Evolutionary conservation across 2,888 invertebrate genomes (phyloP).

Genomic region (Lasioglossum villosulum): DNA sequence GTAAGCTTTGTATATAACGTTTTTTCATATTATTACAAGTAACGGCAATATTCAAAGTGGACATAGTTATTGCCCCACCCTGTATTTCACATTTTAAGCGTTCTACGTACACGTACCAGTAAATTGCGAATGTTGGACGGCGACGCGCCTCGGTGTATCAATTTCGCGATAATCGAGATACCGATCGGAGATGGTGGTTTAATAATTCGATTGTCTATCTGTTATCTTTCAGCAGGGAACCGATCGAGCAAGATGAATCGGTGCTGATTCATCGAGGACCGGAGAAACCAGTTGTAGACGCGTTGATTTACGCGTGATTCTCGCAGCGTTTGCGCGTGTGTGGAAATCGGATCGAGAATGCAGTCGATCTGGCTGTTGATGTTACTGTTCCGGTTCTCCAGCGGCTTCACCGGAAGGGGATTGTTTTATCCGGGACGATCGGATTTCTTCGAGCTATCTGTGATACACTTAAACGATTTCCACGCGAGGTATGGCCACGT

Average conservation of each 20-base stretch:
- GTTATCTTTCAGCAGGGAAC: background rate
- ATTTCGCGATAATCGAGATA: background rate
- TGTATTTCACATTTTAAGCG: no score
- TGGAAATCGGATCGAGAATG: constrained; percentile 41
- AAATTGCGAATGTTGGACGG: background rate
- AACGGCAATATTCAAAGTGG: no score
- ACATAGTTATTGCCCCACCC: no score
- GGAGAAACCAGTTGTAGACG: background rate
- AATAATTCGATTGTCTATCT: background rate
- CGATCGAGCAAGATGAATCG: background rate
- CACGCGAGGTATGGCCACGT: constrained; percentile 86
- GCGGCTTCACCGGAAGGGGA: constrained; percentile 73
- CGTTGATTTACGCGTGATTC: background rate
- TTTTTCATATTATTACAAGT: no score
- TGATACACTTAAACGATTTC: constrained; percentile 87
- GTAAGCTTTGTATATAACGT: no score
- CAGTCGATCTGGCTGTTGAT: constrained; percentile 31
- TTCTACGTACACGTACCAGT: background rate
- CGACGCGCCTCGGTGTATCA: background rate
- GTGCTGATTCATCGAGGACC: background rate
- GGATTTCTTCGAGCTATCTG: constrained; percentile 86
- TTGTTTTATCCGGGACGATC: constrained; percentile 71
- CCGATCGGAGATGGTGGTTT: background rate
- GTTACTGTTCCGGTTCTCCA: constrained; percentile 55
- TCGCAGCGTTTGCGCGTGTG: background rate